Evolutionary conservation across 1,140 invertebrate genomes (phyloP).

Genomic region (Neomicropteryx cornuta): DNA sequence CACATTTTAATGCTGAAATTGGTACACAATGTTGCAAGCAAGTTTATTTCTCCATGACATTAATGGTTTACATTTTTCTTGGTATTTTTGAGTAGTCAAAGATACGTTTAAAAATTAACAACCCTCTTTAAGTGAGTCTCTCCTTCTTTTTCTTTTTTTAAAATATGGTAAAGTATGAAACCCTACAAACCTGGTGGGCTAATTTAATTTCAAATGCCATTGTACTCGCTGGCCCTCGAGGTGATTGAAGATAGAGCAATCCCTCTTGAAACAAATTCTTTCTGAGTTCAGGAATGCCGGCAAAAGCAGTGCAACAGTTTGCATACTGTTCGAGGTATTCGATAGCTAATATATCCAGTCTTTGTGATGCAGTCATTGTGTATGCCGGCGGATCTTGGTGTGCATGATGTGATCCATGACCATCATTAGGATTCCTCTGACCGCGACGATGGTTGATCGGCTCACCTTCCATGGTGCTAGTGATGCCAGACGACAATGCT

Average conservation of each 20-base stretch:
- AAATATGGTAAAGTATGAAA: too few species aligned
- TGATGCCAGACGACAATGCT: slow-evolving; percentile 1
- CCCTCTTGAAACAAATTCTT: slow-evolving; percentile 90
- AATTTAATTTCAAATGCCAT: slow-evolving; percentile 89
- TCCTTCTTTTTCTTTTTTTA: too few species aligned
- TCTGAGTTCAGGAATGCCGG: slow-evolving; percentile 85
- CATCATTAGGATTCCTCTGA: slow-evolving; percentile 28
- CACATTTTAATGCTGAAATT: too few species aligned
- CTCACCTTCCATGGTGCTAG: slow-evolving; percentile 6
- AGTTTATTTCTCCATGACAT: too few species aligned
- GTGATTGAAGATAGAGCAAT: slow-evolving; percentile 90
- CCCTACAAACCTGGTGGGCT: slow-evolving; percentile 90
- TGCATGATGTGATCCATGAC: too few species aligned
- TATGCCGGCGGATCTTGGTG: slow-evolving; percentile 53
- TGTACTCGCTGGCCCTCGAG: slow-evolving; percentile 88
- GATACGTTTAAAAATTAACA: too few species aligned
- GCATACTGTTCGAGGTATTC: slow-evolving; percentile 88
- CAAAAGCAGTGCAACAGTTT: slow-evolving; percentile 83
- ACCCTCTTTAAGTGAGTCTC: too few species aligned
- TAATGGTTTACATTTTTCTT: too few species aligned
- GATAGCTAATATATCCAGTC: slow-evolving; percentile 78
- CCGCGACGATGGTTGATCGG: slow-evolving; percentile 10
- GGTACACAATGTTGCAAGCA: too few species aligned
- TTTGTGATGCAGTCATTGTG: slow-evolving; percentile 76
- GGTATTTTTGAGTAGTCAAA: too few species aligned